phyloP scores from a whole-genome alignment of 2,888 invertebrate genomes.

The Tetragnatha montana region DNA sequence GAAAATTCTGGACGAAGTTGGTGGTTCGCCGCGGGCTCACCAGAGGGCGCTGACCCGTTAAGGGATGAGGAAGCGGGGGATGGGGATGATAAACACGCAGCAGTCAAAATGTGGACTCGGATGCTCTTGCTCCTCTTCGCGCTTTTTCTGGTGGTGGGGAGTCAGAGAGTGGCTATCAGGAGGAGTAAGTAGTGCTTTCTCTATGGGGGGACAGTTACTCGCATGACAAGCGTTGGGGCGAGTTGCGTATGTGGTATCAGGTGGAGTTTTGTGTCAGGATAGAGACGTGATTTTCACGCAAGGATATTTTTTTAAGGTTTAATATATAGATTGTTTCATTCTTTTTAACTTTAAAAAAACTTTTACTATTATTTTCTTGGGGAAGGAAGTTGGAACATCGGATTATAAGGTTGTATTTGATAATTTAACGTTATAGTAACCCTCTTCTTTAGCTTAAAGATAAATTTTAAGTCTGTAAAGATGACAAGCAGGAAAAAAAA shows the following conservation, averaged over 20 bases:
- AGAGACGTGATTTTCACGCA: background rate
- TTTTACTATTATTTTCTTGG: too few species aligned
- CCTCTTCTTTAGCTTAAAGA: too few species aligned
- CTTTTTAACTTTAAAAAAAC: too few species aligned
- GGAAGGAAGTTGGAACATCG: too few species aligned
- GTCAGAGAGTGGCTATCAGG: slow-evolving; percentile 58
- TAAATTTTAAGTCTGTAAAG: too few species aligned
- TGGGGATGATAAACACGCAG: slow-evolving; percentile 51
- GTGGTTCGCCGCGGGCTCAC: background rate
- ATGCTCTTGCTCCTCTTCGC: slow-evolving; percentile 50
- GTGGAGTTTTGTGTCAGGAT: background rate
- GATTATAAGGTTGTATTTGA: too few species aligned
- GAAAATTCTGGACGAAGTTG: too few species aligned
- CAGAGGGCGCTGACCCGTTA: slow-evolving; percentile 32
- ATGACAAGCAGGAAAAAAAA: too few species aligned
- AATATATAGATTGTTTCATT: too few species aligned
- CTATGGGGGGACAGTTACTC: background rate
- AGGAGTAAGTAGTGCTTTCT: slow-evolving; percentile 52
- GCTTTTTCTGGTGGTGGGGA: slow-evolving; percentile 23
- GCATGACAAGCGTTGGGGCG: background rate
- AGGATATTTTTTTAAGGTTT: background rate
- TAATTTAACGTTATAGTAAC: too few species aligned
- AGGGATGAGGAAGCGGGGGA: background rate
- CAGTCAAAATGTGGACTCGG: slow-evolving; percentile 49
- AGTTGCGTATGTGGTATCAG: background rate